Evolutionary conservation across 2,888 invertebrate species (phyloP).

Genomic region (Acrobasis consociella): DNA sequence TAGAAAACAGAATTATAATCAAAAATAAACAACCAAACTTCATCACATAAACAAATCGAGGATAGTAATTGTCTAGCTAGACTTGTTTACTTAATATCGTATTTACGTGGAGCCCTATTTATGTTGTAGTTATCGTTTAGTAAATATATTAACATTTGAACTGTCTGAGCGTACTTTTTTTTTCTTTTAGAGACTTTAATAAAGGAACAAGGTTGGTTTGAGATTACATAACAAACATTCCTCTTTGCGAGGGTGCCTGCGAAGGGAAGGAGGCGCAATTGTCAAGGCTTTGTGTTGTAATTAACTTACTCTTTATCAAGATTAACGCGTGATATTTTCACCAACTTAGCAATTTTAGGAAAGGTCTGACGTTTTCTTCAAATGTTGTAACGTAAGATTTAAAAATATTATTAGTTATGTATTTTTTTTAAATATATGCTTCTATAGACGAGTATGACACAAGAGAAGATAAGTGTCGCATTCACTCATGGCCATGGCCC

Average conservation of each 20-base stretch:
- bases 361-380: not conserved
- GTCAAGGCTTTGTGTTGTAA: conserved; percentile 6
- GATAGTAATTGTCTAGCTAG: not conserved
- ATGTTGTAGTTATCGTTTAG: no score
- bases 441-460: no score
- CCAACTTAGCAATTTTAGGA: not conserved
- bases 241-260: not conserved
- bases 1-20: not conserved
- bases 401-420: not conserved
- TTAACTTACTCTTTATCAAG: conserved; percentile 7
- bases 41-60: not conserved
- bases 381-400: not conserved
- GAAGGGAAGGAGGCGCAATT: not conserved
- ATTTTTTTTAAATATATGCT: no score
- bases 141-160: no score
- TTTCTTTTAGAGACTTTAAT: not conserved
- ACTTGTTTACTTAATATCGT: not conserved
- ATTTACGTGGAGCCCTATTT: not conserved
- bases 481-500: no score
- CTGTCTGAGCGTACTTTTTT: no score
- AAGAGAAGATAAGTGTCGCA: no score
- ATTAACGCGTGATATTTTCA: not conserved
- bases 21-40: not conserved
- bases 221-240: conserved; percentile 10
- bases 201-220: not conserved